These are phyloP conservation scores for Ctenochaetus hawaiiensis DNA, from an alignment of 2,797 vertebrate genomes.

Conservation along the genomic window DNA sequence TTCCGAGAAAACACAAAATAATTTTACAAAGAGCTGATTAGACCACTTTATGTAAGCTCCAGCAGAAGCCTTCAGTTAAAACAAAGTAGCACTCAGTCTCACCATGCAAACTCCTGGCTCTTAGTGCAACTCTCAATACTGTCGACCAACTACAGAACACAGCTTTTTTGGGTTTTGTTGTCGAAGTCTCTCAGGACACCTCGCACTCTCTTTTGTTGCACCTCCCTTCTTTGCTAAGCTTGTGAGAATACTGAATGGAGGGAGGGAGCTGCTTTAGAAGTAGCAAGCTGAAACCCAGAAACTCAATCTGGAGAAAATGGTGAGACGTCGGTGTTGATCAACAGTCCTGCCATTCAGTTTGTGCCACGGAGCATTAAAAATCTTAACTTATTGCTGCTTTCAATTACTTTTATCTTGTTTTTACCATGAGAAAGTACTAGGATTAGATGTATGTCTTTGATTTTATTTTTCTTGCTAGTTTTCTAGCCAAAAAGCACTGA, in stretches of 20 bases:
- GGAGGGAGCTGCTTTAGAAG: slow-evolving; percentile 25
- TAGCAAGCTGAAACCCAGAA: slow-evolving; percentile 8
- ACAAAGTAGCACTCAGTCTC: neutral
- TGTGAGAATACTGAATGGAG: slow-evolving; percentile 17
- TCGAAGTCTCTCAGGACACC: slow-evolving; percentile 28
- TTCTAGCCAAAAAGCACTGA: too few species aligned
- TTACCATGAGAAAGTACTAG: too few species aligned
- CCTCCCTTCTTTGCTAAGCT: slow-evolving; percentile 27
- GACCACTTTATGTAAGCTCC: neutral
- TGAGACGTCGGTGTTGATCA: neutral
- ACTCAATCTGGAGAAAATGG: slow-evolving; percentile 4
- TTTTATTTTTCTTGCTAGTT: too few species aligned
- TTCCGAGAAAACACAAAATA: neutral
- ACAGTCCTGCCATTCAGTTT: neutral
- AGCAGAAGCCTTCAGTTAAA: neutral
- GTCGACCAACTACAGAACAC: slow-evolving; percentile 10
- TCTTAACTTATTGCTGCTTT: neutral
- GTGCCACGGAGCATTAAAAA: neutral
- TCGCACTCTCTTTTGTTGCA: slow-evolving; percentile 28
- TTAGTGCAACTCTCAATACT: neutral
- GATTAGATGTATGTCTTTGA: too few species aligned
- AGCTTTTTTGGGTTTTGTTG: neutral
- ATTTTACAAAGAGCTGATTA: neutral
- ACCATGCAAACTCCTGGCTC: neutral
- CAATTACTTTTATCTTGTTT: neutral